Conservation (phyloP, 2,888 invertebrate genomes). For the Cinara cedri region DNA sequence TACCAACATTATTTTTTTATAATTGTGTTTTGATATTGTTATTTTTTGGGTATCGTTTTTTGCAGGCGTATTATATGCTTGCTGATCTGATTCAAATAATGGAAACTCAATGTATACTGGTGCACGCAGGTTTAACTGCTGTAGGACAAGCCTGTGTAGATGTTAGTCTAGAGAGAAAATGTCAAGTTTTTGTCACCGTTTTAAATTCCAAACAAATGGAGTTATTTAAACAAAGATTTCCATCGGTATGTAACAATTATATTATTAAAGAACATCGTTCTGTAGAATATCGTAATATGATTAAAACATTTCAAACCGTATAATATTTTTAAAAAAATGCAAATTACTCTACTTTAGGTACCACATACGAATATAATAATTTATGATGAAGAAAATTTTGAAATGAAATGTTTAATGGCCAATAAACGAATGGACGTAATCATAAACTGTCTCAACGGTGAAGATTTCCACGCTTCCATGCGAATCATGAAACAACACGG, state of each 20-base stretch:
- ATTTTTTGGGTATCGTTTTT: neutral
- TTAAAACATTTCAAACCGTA: no score
- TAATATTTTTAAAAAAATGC: neutral
- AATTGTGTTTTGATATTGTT: no score
- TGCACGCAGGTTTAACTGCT: slow-evolving; percentile 7
- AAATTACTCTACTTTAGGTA: slow-evolving; percentile 3
- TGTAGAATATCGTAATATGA: no score
- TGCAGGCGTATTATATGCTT: slow-evolving; percentile 54
- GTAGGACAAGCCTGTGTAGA: slow-evolving; percentile 47
- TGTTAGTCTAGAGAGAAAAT: slow-evolving; percentile 38
- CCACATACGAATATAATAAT: slow-evolving; percentile 28
- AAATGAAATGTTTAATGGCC: slow-evolving; percentile 31
- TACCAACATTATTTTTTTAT: neutral
- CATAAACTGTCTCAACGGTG: slow-evolving; percentile 52
- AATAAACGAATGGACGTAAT: slow-evolving; percentile 45
- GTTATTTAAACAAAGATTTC: slow-evolving; percentile 47
- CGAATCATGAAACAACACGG: neutral
- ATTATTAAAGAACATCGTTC: neutral
- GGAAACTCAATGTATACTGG: no score
- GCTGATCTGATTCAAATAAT: no score
- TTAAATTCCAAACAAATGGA: slow-evolving; percentile 36
- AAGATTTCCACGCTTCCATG: slow-evolving; percentile 28
- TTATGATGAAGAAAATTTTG: slow-evolving; percentile 25
- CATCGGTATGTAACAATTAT: slow-evolving; percentile 37
- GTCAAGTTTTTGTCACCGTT: slow-evolving; percentile 47